Conservation (phyloP, 1,140 invertebrate species). For the Subanguina moxae region DNA sequence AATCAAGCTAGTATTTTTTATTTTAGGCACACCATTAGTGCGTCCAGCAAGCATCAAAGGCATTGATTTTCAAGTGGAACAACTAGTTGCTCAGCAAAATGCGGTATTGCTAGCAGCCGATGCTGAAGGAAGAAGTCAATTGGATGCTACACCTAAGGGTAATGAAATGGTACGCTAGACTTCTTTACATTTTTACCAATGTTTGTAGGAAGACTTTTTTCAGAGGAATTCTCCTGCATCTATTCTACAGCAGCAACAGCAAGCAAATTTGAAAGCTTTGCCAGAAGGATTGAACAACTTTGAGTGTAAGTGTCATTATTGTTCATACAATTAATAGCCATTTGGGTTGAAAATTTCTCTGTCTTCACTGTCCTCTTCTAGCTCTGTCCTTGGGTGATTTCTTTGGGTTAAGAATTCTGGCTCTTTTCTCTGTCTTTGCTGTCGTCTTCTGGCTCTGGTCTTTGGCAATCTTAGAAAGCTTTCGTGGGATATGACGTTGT, state of each 20-base stretch:
- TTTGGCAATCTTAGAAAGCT: no score
- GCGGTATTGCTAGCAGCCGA: neutral
- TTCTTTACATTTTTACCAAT: neutral
- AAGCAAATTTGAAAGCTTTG: neutral
- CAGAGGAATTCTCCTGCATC: neutral
- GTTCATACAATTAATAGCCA: no score
- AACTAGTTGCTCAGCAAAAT: neutral
- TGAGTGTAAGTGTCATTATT: no score
- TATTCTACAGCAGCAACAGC: neutral
- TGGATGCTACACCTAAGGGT: neutral
- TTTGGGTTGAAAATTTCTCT: no score
- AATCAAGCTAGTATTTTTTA: neutral
- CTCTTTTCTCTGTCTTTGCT: no score
- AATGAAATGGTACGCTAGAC: neutral
- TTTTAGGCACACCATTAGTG: conserved; percentile 4
- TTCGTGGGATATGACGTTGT: no score
- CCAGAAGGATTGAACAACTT: neutral
- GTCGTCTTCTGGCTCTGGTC: no score
- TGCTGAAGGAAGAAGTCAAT: neutral
- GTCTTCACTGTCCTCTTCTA: no score
- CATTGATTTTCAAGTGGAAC: neutral
- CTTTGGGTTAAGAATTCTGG: no score
- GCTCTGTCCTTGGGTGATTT: no score
- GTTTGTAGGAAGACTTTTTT: neutral
- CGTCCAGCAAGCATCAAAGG: neutral